Evolutionary conservation across 1,140 invertebrate species (phyloP).

Genomic region (Lepidotrigona ventralis): DNA sequence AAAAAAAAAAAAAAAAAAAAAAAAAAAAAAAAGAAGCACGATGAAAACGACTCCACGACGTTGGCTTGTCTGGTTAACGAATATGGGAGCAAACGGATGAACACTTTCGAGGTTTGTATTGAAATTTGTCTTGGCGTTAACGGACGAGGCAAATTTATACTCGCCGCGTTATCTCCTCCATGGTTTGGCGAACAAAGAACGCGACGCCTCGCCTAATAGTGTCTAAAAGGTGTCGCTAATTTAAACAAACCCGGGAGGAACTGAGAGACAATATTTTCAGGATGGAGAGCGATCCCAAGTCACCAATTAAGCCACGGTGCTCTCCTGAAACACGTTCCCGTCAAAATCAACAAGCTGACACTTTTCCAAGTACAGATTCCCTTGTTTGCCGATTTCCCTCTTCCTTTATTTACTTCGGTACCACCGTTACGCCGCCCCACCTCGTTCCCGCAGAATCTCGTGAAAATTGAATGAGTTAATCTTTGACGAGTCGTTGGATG

Average conservation of each 20-base stretch:
- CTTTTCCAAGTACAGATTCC: slow-evolving; percentile 55
- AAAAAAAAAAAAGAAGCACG: not conserved
- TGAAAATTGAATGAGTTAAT: slow-evolving; percentile 60
- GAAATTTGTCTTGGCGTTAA: not conserved
- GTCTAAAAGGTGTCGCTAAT: slow-evolving; percentile 38
- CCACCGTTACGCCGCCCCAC: not conserved
- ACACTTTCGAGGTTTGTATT: not conserved
- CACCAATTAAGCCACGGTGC: slow-evolving; percentile 31
- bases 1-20: too few relatives aligned
- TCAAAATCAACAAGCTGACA: slow-evolving; percentile 61
- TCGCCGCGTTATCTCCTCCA: not conserved
- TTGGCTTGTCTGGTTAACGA: not conserved
- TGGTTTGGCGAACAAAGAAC: slow-evolving; percentile 1
- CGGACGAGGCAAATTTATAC: not conserved
- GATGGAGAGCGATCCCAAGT: slow-evolving; percentile 22
- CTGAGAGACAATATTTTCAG: slow-evolving; percentile 38
- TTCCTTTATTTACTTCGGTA: slow-evolving; percentile 41
- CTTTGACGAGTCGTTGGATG: slow-evolving; percentile 27
- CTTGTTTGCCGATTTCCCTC: slow-evolving; percentile 60
- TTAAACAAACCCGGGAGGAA: slow-evolving; percentile 33
- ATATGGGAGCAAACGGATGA: not conserved
- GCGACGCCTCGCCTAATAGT: not conserved
- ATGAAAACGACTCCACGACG: not conserved
- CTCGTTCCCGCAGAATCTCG: slow-evolving; percentile 31
- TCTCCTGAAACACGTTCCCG: slow-evolving; percentile 46